phyloP scores from a whole-genome alignment of 2,888 invertebrate species.

The Melieria crassipennis region DNA sequence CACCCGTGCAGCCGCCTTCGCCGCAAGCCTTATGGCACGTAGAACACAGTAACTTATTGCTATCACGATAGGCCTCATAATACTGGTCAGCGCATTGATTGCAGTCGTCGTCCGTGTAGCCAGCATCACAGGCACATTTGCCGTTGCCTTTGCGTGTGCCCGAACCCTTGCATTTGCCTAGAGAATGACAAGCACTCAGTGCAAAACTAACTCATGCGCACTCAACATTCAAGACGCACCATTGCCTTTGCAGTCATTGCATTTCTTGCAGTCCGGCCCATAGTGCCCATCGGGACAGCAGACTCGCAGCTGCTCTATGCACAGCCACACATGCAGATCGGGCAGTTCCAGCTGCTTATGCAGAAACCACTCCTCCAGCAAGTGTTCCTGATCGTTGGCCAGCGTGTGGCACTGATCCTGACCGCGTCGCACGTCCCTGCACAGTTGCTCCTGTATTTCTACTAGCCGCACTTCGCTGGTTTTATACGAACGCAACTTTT shows the following conservation, averaged over 20 bases:
- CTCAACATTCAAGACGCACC: constrained; percentile 45
- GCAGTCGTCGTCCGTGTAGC: constrained; percentile 83
- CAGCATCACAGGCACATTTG: constrained; percentile 84
- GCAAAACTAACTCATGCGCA: background rate
- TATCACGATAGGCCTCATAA: constrained; percentile 80
- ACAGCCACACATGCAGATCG: constrained; percentile 80
- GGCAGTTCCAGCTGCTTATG: constrained; percentile 69
- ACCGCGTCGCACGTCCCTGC: constrained; percentile 77
- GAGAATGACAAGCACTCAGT: background rate
- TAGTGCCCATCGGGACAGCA: constrained; percentile 89
- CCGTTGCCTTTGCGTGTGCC: constrained; percentile 95
- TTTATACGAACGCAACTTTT: constrained; percentile 82
- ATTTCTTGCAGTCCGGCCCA: constrained; percentile 83
- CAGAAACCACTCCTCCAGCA: constrained; percentile 91
- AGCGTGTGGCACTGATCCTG: constrained; percentile 85
- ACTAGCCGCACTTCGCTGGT: constrained; percentile 89
- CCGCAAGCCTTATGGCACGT: constrained; percentile 82
- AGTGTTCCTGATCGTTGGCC: constrained; percentile 83
- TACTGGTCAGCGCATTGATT: constrained; percentile 79
- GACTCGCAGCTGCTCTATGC: constrained; percentile 77
- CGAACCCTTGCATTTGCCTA: constrained; percentile 76
- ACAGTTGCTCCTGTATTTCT: constrained; percentile 90
- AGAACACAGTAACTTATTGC: constrained; percentile 78
- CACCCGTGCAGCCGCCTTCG: constrained; percentile 77
- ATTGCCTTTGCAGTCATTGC: constrained; percentile 86